Base-by-base conservation (phyloP, 2,888 invertebrate species). In the Cheiracanthium punctorium region DNA sequence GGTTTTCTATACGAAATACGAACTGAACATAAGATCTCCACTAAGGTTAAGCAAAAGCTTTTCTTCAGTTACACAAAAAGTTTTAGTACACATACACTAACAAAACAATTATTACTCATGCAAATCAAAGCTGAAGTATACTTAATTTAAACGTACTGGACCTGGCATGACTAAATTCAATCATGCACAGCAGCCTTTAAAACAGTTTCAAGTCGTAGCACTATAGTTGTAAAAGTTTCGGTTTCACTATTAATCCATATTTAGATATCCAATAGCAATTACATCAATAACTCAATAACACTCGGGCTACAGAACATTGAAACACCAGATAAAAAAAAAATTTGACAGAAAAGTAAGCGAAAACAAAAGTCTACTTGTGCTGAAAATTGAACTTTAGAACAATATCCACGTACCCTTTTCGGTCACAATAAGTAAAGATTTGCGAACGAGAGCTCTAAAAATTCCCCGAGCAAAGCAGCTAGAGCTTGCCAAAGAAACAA, bases 91-190 rank as follows among this genome's bases (percentile, higher is more conserved):
- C n/a, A n/a, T n/a, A n/a, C n/a, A n/a, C n/a, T n/a, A n/a, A n/a
- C n/a, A n/a, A n/a, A n/a, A n/a, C n/a, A n/a, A n/a, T n/a, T n/a
- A n/a, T n/a, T n/a, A n/a, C n/a, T n/a, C 52, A 52, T 52, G 24
- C 17, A 52, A 52, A 52, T 7, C n/a, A n/a, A 69, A 37, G 24
- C 37, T 20, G 10, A 8, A 37, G 10, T 37, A 70, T 37, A n/a
- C 17, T 2, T 17, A 48, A 48, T 12, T 37, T 37, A 52, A 33
- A 84, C 82, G 65, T 84, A 84, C 82, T 77, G 82, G 82, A 71
- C 82, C 82, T 76, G 82, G 82, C 82, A 84, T 84, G 72, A 48
- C 64, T 65, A 28, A n/a, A 30, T 43, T 80, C 30, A 33, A 69
- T 74, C 48, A 52, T 73, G 65, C 58, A 37, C 65, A 76, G 30